phyloP scores from a whole-genome alignment of 2,888 invertebrate genomes.

The Lamellibrachia satsuma region DNA sequence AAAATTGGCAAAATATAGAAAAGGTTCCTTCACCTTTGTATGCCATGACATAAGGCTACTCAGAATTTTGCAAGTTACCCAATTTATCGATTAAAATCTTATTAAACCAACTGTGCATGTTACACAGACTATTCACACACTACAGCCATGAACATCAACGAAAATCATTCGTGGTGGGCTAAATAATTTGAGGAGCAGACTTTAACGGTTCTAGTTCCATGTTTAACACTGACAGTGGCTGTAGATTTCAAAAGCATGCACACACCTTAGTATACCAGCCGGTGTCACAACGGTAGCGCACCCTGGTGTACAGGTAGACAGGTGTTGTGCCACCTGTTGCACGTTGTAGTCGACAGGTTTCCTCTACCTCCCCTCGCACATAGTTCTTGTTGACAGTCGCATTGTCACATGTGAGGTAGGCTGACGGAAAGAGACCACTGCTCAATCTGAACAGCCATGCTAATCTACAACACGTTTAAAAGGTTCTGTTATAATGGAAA shows the following conservation, averaged over 20 bases:
- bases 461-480: background rate
- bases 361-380: background rate
- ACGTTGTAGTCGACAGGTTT: background rate
- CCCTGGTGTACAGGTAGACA: constrained; percentile 14
- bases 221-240: background rate
- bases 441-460: constrained; percentile 18
- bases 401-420: background rate
- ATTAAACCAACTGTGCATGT: too few relatives aligned
- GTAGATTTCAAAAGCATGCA: background rate
- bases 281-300: constrained; percentile 10
- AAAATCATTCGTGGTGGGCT: too few relatives aligned
- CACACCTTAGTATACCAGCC: constrained; percentile 19
- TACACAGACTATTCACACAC: too few relatives aligned
- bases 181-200: too few relatives aligned
- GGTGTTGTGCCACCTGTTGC: background rate
- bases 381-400: constrained; percentile 13
- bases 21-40: too few relatives aligned
- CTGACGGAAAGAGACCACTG: constrained; percentile 22
- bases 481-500: background rate
- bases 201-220: too few relatives aligned
- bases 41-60: too few relatives aligned
- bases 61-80: too few relatives aligned
- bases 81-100: too few relatives aligned
- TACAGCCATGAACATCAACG: too few relatives aligned
- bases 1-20: too few relatives aligned